Conservation (phyloP, 2,113 vertebrate genomes). For the Gasterosteus nipponicus region DNA sequence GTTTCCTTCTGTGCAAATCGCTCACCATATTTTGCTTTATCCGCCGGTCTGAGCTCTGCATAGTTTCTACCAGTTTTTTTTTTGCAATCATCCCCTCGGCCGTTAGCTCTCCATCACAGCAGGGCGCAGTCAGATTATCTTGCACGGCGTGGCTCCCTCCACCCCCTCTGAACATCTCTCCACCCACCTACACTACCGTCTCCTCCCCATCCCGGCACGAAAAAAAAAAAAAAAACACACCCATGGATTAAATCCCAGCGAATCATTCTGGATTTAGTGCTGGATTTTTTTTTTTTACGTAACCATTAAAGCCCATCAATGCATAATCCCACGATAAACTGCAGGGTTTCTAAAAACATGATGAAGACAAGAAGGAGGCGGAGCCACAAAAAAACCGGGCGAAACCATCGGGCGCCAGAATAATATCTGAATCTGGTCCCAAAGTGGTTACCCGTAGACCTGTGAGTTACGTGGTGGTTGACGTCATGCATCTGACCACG, state of each 20-base stretch:
- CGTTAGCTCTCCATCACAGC: conserved; percentile 14
- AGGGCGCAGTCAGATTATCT: conserved; percentile 18
- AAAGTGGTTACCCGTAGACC: background rate
- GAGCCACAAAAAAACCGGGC: background rate
- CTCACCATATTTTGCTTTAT: background rate
- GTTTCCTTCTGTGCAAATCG: background rate
- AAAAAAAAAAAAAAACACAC: conserved; percentile 23
- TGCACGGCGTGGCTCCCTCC: conserved; percentile 13
- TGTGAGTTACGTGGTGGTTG: background rate
- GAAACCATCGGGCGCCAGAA: background rate
- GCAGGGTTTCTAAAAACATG: conserved; percentile 51
- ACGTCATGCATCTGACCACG: background rate
- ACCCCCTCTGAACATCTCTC: conserved; percentile 11
- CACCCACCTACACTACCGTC: conserved; percentile 31
- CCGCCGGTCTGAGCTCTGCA: background rate
- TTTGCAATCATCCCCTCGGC: conserved; percentile 11
- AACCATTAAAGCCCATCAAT: conserved; percentile 77
- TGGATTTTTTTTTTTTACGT: conserved; percentile 79
- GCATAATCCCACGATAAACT: conserved; percentile 82
- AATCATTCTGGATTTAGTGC: conserved; percentile 76
- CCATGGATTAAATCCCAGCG: conserved; percentile 80
- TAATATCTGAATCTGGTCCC: background rate
- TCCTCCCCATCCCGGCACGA: conserved; percentile 44
- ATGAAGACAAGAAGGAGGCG: conserved; percentile 35
- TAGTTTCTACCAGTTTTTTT: background rate